Conservation (phyloP, 2,797 vertebrate genomes). For the Xiphorhynchus erythropygius region DNA sequence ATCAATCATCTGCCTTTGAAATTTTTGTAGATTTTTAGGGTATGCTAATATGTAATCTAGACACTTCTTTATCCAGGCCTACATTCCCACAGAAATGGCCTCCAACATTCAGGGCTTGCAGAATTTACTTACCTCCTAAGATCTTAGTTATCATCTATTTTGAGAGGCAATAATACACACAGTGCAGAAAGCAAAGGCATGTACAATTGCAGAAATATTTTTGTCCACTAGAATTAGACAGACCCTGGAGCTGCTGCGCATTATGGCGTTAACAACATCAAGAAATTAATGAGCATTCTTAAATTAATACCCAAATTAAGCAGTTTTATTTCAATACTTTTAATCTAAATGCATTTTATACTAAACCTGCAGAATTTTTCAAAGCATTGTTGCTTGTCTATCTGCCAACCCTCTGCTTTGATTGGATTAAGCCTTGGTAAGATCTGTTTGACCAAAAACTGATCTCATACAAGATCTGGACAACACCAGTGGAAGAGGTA, state of each 20-base stretch:
- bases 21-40: background rate
- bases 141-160: background rate
- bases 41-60: background rate
- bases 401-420: background rate
- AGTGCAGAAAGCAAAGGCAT: background rate
- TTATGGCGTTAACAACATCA: background rate
- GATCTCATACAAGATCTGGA: background rate
- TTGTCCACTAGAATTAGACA: background rate
- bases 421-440: background rate
- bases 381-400: background rate
- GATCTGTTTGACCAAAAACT: background rate
- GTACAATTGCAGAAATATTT: background rate
- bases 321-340: background rate
- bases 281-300: background rate
- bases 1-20: background rate
- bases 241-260: background rate
- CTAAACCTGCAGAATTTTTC: background rate
- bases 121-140: background rate
- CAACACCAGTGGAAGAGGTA: background rate
- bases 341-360: background rate
- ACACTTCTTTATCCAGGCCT: background rate
- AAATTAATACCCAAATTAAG: background rate
- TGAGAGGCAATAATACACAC: background rate
- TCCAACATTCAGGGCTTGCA: background rate
- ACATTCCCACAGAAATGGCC: background rate